Evolutionary conservation across 2,888 invertebrate species (phyloP).

Genomic region (Anoplius nigerrimus): DNA sequence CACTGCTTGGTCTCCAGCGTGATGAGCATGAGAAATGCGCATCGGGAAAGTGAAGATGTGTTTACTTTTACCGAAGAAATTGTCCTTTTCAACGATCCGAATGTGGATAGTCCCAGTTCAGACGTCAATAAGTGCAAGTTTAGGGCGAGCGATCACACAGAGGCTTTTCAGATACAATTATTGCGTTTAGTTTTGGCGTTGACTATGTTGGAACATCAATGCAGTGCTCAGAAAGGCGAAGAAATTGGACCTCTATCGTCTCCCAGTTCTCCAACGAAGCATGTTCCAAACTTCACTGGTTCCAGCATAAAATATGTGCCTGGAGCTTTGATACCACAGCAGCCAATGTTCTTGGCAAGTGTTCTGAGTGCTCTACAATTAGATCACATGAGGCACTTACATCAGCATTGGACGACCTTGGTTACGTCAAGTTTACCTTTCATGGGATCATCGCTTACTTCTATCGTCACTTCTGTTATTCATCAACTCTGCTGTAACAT

Average conservation of each 20-base stretch:
- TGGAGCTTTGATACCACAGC: conserved; percentile 83
- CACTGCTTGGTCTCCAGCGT: conserved; percentile 89
- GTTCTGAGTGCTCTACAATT: conserved; percentile 85
- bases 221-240: conserved; percentile 77
- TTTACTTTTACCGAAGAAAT: conserved; percentile 85
- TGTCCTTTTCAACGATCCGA: conserved; percentile 83
- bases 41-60: conserved; percentile 74
- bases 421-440: conserved; percentile 88
- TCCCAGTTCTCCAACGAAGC: conserved; percentile 63
- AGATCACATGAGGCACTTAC: conserved; percentile 83
- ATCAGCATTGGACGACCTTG: conserved; percentile 89
- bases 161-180: conserved; percentile 83
- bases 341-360: conserved; percentile 89
- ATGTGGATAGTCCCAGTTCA: conserved; percentile 52
- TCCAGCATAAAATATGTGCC: conserved; percentile 79
- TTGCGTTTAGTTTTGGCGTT: conserved; percentile 82
- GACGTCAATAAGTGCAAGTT: conserved; percentile 78
- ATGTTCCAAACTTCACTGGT: conserved; percentile 64
- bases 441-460: conserved; percentile 85
- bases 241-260: conserved; percentile 59
- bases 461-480: conserved; percentile 86
- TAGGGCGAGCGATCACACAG: conserved; percentile 80
- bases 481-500: conserved; percentile 88
- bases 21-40: conserved; percentile 76
- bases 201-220: conserved; percentile 85